These are phyloP conservation scores for Lophotriccus pileatus DNA, from an alignment of 2,797 vertebrate species.

Conservation along the genomic window DNA sequence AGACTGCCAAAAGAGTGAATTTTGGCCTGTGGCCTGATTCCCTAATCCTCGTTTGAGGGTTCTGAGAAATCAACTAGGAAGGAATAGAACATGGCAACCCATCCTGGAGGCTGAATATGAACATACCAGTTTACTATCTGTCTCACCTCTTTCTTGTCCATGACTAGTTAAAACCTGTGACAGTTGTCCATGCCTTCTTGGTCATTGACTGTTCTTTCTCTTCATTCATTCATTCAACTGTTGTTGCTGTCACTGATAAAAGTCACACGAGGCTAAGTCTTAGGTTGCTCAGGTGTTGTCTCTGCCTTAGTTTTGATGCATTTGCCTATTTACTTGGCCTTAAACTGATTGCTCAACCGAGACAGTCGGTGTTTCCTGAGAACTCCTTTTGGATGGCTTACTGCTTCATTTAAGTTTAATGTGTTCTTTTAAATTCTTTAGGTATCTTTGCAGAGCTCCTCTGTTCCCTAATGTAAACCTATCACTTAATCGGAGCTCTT, in stretches of 20 bases:
- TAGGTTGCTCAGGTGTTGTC: not conserved
- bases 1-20: not conserved
- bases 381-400: not conserved
- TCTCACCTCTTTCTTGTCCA: not conserved
- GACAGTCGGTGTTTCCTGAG: not conserved
- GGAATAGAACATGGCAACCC: not conserved
- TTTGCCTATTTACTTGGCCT: slow-evolving; percentile 21
- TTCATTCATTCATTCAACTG: not conserved
- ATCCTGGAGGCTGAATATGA: not conserved
- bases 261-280: not conserved
- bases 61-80: not conserved
- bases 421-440: not conserved
- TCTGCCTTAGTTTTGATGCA: not conserved
- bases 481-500: slow-evolving; percentile 3
- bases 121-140: not conserved
- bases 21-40: not conserved
- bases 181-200: not conserved
- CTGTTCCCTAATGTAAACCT: not conserved
- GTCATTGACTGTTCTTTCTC: not conserved
- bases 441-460: slow-evolving; percentile 11
- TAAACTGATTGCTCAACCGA: not conserved
- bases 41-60: not conserved
- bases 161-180: not conserved
- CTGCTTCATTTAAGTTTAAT: slow-evolving; percentile 40
- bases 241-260: not conserved